Percentiles rank a stretch among this genome's conserved stretches.
These are phyloP conservation scores for Ametastegia equiseti DNA, from an alignment of 2,888 invertebrate genomes.

Conservation along the genomic window DNA sequence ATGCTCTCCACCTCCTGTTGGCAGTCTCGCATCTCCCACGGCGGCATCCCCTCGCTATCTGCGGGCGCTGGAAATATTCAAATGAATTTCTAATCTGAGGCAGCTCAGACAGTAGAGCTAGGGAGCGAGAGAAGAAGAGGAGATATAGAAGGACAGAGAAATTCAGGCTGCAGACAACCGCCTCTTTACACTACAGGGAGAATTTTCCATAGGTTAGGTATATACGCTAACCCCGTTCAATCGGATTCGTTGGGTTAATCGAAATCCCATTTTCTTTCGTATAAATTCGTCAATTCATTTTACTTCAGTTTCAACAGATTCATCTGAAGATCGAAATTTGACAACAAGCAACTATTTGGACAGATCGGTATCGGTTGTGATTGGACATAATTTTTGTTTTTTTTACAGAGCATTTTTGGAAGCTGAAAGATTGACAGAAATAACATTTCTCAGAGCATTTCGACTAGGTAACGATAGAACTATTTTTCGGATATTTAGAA, in stretches of 20 bases:
- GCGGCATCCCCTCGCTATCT: constrained; percentile 60
- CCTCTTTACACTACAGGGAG: not conserved
- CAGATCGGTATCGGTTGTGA: no score
- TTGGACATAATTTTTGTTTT: no score
- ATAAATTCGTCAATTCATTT: no score
- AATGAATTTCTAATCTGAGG: constrained; percentile 77
- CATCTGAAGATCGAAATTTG: no score
- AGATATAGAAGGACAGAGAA: constrained; percentile 49
- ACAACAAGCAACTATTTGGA: no score
- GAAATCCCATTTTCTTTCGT: not conserved
- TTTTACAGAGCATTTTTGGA: no score
- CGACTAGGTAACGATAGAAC: no score
- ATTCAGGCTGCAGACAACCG: constrained; percentile 15
- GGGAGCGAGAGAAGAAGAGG: constrained; percentile 53
- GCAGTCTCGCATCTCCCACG: constrained; percentile 59
- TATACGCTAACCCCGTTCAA: not conserved
- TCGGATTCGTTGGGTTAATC: not conserved
- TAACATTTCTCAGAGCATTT: no score
- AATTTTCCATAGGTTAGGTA: constrained; percentile 31
- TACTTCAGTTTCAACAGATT: no score
- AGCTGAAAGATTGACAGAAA: no score
- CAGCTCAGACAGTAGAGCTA: constrained; percentile 62
- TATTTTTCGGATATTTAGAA: no score
- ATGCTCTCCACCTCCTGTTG: constrained; percentile 34
- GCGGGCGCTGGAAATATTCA: constrained; percentile 75